phyloP scores from a whole-genome alignment of 2,113 vertebrate genomes.

The Cyrtonyx montezumae region DNA sequence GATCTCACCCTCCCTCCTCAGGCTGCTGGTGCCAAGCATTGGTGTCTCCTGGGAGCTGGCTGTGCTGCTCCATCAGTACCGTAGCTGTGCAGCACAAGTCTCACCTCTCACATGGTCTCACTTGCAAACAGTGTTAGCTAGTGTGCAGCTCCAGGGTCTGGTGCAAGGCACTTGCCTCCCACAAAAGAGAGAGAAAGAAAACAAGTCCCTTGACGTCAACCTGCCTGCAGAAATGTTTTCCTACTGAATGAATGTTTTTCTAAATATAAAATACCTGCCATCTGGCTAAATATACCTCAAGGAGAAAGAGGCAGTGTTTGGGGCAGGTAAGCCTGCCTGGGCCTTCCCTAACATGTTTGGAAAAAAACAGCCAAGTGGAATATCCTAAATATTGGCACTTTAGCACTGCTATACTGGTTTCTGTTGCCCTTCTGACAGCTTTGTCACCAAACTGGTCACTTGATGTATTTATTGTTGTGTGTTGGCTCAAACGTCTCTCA shows the following conservation, averaged over 20 bases:
- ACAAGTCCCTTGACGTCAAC: conserved; percentile 21
- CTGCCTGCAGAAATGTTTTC: conserved; percentile 57
- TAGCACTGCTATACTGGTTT: background rate
- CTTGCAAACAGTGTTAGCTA: background rate
- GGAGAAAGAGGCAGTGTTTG: conserved; percentile 48
- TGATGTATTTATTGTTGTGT: background rate
- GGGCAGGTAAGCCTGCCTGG: conserved; percentile 25
- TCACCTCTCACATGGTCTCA: background rate
- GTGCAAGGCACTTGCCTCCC: background rate
- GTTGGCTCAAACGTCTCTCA: background rate
- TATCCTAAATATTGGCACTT: background rate
- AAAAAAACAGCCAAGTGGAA: conserved; percentile 24
- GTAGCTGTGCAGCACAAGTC: background rate
- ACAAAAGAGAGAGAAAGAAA: conserved; percentile 22
- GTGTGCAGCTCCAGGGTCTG: background rate
- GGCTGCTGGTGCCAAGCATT: background rate
- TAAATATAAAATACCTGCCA: conserved; percentile 51
- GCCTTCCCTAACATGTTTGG: conserved; percentile 21
- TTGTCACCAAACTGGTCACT: background rate
- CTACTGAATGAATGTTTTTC: conserved; percentile 17
- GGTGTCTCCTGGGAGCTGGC: background rate
- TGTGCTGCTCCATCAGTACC: background rate
- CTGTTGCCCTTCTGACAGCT: background rate
- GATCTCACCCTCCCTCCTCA: background rate
- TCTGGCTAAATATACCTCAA: conserved; percentile 40